Evolutionary conservation across 2,888 invertebrate species (phyloP).

Genomic region (Limenitis arthemis): DNA sequence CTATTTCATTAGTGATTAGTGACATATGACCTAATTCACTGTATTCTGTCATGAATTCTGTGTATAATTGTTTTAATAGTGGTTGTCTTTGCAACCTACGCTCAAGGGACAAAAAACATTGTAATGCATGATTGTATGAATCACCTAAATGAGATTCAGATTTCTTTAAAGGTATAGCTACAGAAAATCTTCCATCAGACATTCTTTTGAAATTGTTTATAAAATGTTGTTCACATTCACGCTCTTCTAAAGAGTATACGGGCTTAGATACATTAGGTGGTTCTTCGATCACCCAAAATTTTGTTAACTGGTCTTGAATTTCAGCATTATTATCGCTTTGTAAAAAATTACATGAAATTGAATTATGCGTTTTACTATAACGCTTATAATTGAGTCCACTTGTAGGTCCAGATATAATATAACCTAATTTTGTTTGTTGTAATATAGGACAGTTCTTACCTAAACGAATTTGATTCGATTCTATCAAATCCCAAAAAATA

Average conservation of each 20-base stretch:
- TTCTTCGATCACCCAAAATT: no score
- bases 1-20: background rate
- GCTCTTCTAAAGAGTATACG: no score
- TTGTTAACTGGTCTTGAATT: background rate
- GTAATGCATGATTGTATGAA: background rate
- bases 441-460: constrained; percentile 7
- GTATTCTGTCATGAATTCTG: background rate
- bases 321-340: background rate
- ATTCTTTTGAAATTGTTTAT: background rate
- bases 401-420: constrained; percentile 7
- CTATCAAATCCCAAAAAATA: constrained; percentile 10
- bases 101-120: background rate
- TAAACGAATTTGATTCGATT: constrained; percentile 7
- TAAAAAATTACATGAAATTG: background rate
- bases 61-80: background rate
- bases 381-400: background rate
- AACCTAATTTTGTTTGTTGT: constrained; percentile 10
- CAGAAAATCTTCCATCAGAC: no score
- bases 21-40: background rate
- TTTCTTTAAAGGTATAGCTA: background rate
- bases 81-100: background rate
- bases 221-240: background rate
- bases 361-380: background rate
- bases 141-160: background rate
- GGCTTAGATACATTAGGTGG: background rate